Evolutionary conservation across 2,797 vertebrate species (phyloP).

Genomic region (Capromys pilorides): DNA sequence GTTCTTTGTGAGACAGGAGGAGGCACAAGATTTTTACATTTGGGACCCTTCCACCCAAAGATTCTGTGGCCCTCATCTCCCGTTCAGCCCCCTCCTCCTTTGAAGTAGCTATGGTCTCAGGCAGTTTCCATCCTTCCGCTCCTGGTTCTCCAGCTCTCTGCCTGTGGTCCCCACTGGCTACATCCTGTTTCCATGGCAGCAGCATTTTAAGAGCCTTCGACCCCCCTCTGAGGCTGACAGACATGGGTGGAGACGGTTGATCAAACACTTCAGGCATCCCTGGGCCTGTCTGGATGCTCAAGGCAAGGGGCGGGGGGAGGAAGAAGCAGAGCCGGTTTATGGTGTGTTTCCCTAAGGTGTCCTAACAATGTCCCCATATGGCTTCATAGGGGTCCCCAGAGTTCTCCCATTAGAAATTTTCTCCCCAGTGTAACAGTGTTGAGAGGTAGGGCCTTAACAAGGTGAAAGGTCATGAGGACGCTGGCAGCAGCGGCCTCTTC

Average conservation of each 20-base stretch:
- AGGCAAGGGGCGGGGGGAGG: neutral
- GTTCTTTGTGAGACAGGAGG: slow-evolving; percentile 27
- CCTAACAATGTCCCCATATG: neutral
- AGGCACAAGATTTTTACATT: neutral
- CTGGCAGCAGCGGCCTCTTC: neutral
- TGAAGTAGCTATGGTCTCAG: neutral
- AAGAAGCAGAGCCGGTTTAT: neutral
- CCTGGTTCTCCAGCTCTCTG: slow-evolving; percentile 68
- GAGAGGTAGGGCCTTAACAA: neutral
- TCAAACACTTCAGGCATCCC: neutral
- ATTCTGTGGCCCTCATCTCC: neutral
- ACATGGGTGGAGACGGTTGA: slow-evolving; percentile 64
- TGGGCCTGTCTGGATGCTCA: neutral
- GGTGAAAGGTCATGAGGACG: neutral
- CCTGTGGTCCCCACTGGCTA: slow-evolving; percentile 67
- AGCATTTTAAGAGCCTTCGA: slow-evolving; percentile 19
- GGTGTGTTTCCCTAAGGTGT: neutral
- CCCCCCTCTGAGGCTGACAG: slow-evolving; percentile 31
- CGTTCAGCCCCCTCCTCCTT: neutral
- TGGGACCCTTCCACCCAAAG: neutral
- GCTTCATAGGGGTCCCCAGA: neutral
- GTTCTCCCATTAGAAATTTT: neutral
- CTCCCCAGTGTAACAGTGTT: no score
- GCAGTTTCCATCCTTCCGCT: slow-evolving; percentile 43
- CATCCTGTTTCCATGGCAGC: slow-evolving; percentile 81